Percentiles rank a stretch among this genome's conserved stretches.
Conservation (phyloP, 2,888 invertebrate species). For the Iphiclides podalirius region DNA sequence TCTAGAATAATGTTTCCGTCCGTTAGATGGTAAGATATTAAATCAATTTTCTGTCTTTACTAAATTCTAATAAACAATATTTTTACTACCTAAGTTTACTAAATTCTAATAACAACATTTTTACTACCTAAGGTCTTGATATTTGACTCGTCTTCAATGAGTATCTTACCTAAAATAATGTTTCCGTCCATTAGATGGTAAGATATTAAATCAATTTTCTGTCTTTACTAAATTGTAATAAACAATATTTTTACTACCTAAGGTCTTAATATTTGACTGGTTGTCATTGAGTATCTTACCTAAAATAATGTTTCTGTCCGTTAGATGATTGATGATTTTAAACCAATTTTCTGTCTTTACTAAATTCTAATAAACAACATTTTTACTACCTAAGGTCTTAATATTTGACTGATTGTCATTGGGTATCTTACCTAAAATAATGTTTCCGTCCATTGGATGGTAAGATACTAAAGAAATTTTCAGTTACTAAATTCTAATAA, state of each 20-base stretch:
- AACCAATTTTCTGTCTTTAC: neutral
- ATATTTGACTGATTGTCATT: too few species aligned
- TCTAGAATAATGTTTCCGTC: neutral
- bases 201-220: neutral
- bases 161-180: neutral
- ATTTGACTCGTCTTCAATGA: too few species aligned
- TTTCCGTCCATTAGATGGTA: neutral
- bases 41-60: neutral
- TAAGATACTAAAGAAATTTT: neutral
- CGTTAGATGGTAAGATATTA: neutral
- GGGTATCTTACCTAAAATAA: neutral
- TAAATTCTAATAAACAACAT: neutral
- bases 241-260: too few species aligned
- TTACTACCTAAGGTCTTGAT: too few species aligned
- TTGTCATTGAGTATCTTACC: too few species aligned
- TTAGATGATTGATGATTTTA: neutral
- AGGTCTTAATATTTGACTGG: too few species aligned
- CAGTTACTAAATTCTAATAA: neutral
- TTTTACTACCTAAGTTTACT: too few species aligned
- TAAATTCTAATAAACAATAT: neutral
- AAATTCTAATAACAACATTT: too few species aligned
- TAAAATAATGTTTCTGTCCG: too few species aligned
- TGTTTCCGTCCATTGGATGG: neutral
- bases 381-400: neutral
- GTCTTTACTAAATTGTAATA: neutral